Evolutionary conservation across 2,113 vertebrate genomes (phyloP).

Genomic region (Coregonus clupeaformis): DNA sequence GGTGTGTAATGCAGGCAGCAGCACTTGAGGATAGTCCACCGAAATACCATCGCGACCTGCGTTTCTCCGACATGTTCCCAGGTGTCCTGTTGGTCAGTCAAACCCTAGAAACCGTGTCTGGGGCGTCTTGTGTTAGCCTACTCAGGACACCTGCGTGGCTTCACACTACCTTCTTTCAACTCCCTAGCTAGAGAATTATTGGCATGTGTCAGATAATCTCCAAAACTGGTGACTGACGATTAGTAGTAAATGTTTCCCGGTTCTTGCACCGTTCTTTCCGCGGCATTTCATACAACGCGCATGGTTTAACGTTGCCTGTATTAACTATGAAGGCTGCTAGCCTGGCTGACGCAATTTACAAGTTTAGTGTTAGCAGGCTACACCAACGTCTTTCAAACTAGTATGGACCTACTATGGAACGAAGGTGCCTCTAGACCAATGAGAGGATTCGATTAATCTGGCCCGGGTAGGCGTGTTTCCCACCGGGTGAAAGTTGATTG

Average conservation of each 20-base stretch:
- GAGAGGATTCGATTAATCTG: no score
- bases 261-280: background rate
- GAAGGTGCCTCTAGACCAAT: no score
- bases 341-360: no score
- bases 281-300: background rate
- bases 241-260: background rate
- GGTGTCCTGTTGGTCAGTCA: background rate
- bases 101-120: background rate
- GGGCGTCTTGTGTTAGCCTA: background rate
- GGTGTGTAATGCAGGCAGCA: constrained; percentile 84
- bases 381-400: no score
- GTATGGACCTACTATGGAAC: no score
- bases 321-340: no score
- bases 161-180: background rate
- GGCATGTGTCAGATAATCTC: background rate
- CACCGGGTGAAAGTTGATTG: no score
- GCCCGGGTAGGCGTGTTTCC: no score
- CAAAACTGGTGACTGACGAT: background rate
- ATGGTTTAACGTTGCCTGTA: background rate
- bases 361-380: no score
- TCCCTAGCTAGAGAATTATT: background rate
- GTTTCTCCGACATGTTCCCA: constrained; percentile 65
- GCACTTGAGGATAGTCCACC: constrained; percentile 80
- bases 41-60: constrained; percentile 84
- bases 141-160: background rate